Conservation (phyloP, 2,888 invertebrate species). For the Ecliptopera silaceata region DNA sequence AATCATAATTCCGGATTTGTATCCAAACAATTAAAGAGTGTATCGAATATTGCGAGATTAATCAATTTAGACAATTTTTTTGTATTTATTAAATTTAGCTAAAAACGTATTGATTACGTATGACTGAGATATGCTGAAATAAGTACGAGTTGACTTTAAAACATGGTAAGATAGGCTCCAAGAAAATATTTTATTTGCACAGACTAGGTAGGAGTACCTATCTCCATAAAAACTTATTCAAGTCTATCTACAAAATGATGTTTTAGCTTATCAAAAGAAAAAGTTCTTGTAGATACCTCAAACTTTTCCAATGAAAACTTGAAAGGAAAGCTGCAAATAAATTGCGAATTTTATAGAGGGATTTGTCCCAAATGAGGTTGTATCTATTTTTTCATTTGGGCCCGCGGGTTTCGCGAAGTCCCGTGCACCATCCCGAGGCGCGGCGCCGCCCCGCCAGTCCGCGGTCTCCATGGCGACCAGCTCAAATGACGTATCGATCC, state of each 20-base stretch:
- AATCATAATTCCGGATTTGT: too few species aligned
- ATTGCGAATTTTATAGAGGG: constrained; percentile 64
- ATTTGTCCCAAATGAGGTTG: constrained; percentile 72
- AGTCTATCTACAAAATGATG: constrained; percentile 7
- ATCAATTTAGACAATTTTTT: too few species aligned
- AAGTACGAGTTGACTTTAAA: too few species aligned
- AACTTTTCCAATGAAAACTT: constrained; percentile 33
- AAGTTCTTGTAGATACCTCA: constrained; percentile 1
- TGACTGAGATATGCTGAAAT: too few species aligned
- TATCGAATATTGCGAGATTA: too few species aligned
- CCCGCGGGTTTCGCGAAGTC: constrained; percentile 64
- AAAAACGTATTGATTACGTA: too few species aligned
- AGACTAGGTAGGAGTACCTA: too few species aligned
- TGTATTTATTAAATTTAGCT: too few species aligned
- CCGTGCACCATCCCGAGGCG: constrained; percentile 77
- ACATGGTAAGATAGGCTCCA: too few species aligned
- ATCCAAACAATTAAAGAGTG: too few species aligned
- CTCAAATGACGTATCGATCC: constrained; percentile 84
- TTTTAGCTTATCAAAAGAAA: constrained; percentile 13
- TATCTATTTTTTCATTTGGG: constrained; percentile 73
- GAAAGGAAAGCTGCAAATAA: constrained; percentile 48
- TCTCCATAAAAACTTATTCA: background rate
- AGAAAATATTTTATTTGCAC: too few species aligned
- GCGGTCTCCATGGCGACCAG: constrained; percentile 83
- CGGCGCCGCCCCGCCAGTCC: constrained; percentile 81